Evolutionary conservation across 1,140 invertebrate genomes (phyloP).

Genomic region (Pteromalus puparum): DNA sequence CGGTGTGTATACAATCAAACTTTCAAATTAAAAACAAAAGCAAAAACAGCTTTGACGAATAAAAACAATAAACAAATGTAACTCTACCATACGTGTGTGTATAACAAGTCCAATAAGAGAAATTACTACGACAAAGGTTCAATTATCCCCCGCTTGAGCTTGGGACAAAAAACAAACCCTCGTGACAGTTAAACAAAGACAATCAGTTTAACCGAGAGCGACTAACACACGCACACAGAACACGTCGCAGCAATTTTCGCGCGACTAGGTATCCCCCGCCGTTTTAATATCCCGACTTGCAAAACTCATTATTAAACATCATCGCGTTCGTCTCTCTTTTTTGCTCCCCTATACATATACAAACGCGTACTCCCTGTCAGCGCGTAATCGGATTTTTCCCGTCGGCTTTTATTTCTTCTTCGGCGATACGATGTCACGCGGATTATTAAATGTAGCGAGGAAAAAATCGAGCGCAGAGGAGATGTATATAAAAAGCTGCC

Average conservation of each 20-base stretch:
- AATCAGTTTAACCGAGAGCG: background rate
- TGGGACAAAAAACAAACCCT: too few relatives aligned
- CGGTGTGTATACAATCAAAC: background rate
- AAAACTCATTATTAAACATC: slow-evolving; percentile 1
- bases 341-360: background rate
- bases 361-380: too few relatives aligned
- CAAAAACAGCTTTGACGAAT: background rate
- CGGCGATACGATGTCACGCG: background rate
- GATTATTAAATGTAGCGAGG: slow-evolving; percentile 9
- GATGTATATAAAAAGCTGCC: background rate
- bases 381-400: slow-evolving; percentile 9
- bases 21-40: background rate
- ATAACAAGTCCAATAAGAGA: too few relatives aligned
- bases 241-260: background rate
- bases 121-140: too few relatives aligned
- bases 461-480: background rate
- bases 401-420: background rate
- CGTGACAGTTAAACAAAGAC: too few relatives aligned
- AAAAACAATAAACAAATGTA: too few relatives aligned
- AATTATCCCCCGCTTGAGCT: too few relatives aligned
- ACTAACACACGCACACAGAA: background rate
- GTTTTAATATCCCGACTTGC: background rate
- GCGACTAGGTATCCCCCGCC: background rate
- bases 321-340: background rate
- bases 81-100: too few relatives aligned